phyloP scores from a whole-genome alignment of 2,113 vertebrate genomes.

The Acrocephalus arundinaceus region DNA sequence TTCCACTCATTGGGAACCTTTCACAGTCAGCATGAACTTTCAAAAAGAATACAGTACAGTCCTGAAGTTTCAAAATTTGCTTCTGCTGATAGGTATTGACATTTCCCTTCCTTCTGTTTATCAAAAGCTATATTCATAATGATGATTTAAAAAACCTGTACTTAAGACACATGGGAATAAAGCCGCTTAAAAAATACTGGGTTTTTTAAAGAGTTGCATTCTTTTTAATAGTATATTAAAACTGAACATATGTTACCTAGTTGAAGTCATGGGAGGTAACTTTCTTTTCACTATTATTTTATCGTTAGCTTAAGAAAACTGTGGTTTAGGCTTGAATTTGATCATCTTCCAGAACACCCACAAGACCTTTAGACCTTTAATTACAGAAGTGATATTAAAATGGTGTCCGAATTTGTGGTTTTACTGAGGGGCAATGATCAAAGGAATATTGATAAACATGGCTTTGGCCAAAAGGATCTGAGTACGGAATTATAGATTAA shows the following conservation, averaged over 20 bases:
- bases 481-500: neutral
- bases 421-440: neutral
- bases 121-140: neutral
- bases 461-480: neutral
- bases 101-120: neutral
- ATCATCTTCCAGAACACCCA: neutral
- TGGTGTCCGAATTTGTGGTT: neutral
- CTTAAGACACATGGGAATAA: neutral
- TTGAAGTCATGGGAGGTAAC: neutral
- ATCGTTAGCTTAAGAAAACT: neutral
- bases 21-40: neutral
- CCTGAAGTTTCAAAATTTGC: neutral
- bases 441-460: neutral
- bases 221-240: neutral
- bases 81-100: neutral
- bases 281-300: neutral
- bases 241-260: neutral
- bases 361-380: neutral
- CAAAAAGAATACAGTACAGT: neutral
- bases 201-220: neutral
- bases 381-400: neutral
- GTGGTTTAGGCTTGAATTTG: neutral
- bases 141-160: neutral
- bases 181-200: neutral
- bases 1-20: neutral